Base-by-base conservation (phyloP, 2,888 invertebrate species). In the Megaustenia siamemsis region DNA sequence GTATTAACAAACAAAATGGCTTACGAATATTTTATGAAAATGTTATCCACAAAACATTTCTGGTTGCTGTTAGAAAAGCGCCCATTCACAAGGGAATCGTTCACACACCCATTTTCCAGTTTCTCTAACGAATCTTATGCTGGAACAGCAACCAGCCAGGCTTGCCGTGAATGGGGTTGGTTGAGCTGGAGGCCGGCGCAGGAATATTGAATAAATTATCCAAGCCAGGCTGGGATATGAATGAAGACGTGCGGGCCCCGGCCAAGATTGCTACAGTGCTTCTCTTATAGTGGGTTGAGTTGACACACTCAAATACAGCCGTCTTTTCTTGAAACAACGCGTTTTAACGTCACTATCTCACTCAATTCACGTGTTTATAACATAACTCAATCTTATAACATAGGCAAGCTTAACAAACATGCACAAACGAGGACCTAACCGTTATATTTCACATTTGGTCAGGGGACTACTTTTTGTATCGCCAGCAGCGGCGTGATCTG, bases 191-290 rank as follows among this genome's bases (percentile, higher is more conserved):
- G 2, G 3, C n/a, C 21, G 73, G 82, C 82, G 82, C 4, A 82
- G 73, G 56, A 60, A 82, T 82, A 69, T 73, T 75, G 82, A 49
- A 82, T 82, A 82, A 56, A 82, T 82, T 82, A 82, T 12, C 40
- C 45, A 40, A 40, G 6, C 15, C 15, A 32, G 75, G 4, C n/a
- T 12, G 63, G 45, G 45, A 75, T 73, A 82, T 82, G 82, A 82
- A 82, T 82, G 82, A 82, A 40, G 32, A 10, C 32, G 5, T 45
- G 24, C 5, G 68, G 71, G 43, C 24, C 71, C 43, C 60, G 75
- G 21, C 73, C 82, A 63, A 24, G n/a, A n/a, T n/a, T n/a, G 53
- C n/a, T 63, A n/a, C 45, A 28, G 68, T n/a, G 45, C 32, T 6
- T 53, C 18, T 73, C 21, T 35, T 60, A 43, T 43, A 24, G 43